A percentile compares a stretch with the other conserved stretches of the same genome.
Conservation (phyloP, 2,888 invertebrate genomes). For the Drosophila ochracea region DNA sequence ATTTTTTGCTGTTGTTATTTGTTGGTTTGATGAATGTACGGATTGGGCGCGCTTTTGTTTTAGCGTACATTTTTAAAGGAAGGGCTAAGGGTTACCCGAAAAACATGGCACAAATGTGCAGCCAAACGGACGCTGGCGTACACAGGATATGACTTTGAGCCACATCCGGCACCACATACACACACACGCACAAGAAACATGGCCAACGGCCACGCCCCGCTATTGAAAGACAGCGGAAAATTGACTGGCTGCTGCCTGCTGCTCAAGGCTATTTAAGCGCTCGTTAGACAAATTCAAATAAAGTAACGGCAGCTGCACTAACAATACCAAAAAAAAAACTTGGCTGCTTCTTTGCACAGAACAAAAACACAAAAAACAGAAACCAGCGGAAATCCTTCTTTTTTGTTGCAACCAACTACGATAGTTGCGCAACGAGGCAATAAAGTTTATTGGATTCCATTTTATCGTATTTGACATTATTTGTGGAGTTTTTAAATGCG, state of each 20-base stretch:
- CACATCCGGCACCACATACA: conserved; percentile 62
- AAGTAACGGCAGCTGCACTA: conserved; percentile 37
- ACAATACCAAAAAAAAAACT: conserved; percentile 24
- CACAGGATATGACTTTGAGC: conserved; percentile 77
- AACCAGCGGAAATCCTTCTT: conserved; percentile 32
- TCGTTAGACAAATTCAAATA: conserved; percentile 67
- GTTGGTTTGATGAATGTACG: conserved; percentile 50
- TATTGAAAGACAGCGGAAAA: conserved; percentile 14
- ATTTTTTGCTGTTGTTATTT: background rate
- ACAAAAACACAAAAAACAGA: conserved; percentile 15
- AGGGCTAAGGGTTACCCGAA: conserved; percentile 13
- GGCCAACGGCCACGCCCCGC: conserved; percentile 43
- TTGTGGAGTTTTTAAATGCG: background rate
- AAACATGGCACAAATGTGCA: conserved; percentile 63
- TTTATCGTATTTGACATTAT: conserved; percentile 12
- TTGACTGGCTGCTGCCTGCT: conserved; percentile 47
- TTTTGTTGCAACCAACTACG: conserved; percentile 23
- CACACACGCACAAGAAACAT: conserved; percentile 41
- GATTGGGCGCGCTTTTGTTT: conserved; percentile 58
- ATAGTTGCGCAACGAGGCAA: conserved; percentile 64
- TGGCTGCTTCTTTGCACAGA: conserved; percentile 33
- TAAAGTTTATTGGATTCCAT: conserved; percentile 61
- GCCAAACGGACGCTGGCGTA: conserved; percentile 58
- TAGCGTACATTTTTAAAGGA: background rate
- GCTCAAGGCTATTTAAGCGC: conserved; percentile 68